These are phyloP conservation scores for Saguinus midas DNA, from an alignment of 2,113 vertebrate species.

Conservation along the genomic window DNA sequence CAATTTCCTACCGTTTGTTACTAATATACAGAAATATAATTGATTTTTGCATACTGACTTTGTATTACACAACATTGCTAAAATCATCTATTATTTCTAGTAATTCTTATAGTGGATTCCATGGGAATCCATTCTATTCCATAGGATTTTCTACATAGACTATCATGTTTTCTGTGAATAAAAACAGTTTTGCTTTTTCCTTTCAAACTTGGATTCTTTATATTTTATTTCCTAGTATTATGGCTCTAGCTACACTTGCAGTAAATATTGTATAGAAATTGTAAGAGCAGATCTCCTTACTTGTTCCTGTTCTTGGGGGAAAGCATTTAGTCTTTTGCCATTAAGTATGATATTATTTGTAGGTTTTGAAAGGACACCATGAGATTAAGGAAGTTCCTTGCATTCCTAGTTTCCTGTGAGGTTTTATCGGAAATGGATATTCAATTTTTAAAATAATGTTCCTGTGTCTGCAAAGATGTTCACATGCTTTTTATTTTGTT, in stretches of 20 bases:
- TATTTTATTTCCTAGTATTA: not conserved
- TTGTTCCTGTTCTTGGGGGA: not conserved
- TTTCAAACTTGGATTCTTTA: not conserved
- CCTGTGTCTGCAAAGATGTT: not conserved
- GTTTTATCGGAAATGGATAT: not conserved
- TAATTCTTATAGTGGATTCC: not conserved
- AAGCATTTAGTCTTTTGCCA: not conserved
- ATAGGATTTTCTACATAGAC: not conserved
- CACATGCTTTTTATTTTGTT: not conserved
- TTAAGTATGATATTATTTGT: not conserved
- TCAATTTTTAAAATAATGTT: not conserved
- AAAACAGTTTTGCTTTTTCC: not conserved
- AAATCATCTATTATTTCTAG: not conserved
- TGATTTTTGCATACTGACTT: not conserved
- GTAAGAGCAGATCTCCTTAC: not conserved
- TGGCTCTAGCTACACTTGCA: not conserved
- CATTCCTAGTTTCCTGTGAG: not conserved
- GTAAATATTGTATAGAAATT: not conserved
- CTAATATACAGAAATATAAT: not conserved
- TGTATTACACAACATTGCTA: not conserved
- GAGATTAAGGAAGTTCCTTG: not conserved
- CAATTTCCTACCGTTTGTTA: not conserved
- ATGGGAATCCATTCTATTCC: not conserved
- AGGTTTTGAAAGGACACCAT: not conserved
- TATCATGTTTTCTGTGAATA: not conserved